Percentiles rank a stretch among this genome's conserved stretches.
phyloP scores from a whole-genome alignment of 2,113 vertebrate genomes.

The Electrona antarctica region DNA sequence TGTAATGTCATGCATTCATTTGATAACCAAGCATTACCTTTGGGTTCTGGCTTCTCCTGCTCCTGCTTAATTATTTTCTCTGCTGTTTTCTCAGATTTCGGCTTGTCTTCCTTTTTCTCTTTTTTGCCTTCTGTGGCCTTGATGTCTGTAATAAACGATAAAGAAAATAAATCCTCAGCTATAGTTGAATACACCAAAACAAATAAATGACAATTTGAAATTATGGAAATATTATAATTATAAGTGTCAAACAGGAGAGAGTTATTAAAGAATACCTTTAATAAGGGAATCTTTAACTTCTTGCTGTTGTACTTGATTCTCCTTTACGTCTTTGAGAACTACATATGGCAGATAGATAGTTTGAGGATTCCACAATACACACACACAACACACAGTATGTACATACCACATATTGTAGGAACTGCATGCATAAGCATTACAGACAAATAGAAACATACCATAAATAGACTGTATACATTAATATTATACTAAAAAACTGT shows the following conservation, averaged over 20 bases:
- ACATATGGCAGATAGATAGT: constrained; percentile 13
- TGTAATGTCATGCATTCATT: not conserved
- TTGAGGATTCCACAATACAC: not conserved
- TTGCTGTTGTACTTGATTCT: constrained; percentile 50
- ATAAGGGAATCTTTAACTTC: constrained; percentile 53
- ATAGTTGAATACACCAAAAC: too few species aligned
- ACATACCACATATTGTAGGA: not conserved
- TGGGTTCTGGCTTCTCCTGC: constrained; percentile 13
- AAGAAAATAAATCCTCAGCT: not conserved
- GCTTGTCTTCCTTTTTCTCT: constrained; percentile 19
- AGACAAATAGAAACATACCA: constrained; percentile 33
- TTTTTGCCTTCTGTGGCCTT: constrained; percentile 35
- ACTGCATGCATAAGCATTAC: constrained; percentile 44
- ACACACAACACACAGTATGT: not conserved
- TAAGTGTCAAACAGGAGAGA: not conserved
- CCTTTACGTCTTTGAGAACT: constrained; percentile 65
- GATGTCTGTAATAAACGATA: constrained; percentile 54
- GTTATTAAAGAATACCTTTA: constrained; percentile 56
- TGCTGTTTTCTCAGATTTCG: constrained; percentile 25
- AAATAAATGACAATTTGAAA: not conserved
- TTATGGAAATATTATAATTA: not conserved
- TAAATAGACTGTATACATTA: not conserved
- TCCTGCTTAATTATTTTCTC: constrained; percentile 34
- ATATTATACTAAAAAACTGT: not conserved
- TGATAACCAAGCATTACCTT: constrained; percentile 37